phyloP scores from a whole-genome alignment of 1,140 invertebrate species.

The Aphaenogaster floridana region DNA sequence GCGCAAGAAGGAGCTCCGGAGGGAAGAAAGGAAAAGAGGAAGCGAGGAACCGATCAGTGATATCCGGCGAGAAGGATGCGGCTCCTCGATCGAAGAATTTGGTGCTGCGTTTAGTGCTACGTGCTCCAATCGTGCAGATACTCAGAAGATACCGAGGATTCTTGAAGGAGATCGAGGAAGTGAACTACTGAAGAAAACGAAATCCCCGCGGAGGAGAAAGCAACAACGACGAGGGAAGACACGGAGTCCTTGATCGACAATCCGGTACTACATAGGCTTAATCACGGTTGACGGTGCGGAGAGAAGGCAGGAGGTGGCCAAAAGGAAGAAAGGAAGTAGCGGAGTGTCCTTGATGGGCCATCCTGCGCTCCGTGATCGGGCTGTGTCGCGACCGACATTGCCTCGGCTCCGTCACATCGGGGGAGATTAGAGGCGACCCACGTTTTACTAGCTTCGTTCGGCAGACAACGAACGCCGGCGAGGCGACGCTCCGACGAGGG shows the following conservation, averaged over 20 bases:
- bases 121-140: constrained; percentile 5
- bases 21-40: background rate
- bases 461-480: constrained; percentile 10
- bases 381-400: constrained; percentile 45
- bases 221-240: background rate
- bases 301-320: background rate
- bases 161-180: background rate
- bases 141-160: background rate
- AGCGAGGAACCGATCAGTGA: background rate
- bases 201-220: constrained; percentile 10
- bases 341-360: constrained; percentile 39
- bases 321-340: constrained; percentile 45
- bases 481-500: background rate
- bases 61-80: background rate
- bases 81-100: background rate
- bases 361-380: constrained; percentile 43
- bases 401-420: constrained; percentile 16
- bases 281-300: background rate
- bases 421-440: constrained; percentile 54
- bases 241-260: constrained; percentile 20
- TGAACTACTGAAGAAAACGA: constrained; percentile 17
- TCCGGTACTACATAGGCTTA: background rate
- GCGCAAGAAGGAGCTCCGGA: background rate
- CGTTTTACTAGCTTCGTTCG: constrained; percentile 44
- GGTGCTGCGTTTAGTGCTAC: background rate